Conservation (phyloP, 2,797 vertebrate species). For the Notolabrus celidotus region DNA sequence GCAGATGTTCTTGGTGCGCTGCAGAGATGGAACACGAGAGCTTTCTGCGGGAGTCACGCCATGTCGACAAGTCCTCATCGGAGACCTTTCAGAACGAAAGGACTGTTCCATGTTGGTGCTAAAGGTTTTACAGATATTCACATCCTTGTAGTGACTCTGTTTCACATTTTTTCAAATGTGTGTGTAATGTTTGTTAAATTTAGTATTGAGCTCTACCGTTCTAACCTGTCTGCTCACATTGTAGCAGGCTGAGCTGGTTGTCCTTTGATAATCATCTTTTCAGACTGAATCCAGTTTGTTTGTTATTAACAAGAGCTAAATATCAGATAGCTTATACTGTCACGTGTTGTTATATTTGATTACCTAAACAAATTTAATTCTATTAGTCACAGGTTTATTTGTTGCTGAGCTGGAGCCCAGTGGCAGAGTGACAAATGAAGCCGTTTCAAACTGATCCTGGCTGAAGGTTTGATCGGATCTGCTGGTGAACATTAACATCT, state of each 20-base stretch:
- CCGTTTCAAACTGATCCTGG: slow-evolving; percentile 57
- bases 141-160: slow-evolving; percentile 1
- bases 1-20: slow-evolving; percentile 43
- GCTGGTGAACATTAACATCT: slow-evolving; percentile 61
- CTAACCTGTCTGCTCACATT: slow-evolving; percentile 1
- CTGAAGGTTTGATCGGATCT: slow-evolving; percentile 73
- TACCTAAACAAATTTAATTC: slow-evolving; percentile 53
- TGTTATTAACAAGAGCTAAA: slow-evolving; percentile 50
- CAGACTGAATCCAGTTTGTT: slow-evolving; percentile 51
- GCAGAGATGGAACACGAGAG: slow-evolving; percentile 30
- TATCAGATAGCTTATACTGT: slow-evolving; percentile 58
- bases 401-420: slow-evolving; percentile 23
- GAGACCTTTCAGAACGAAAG: slow-evolving; percentile 22
- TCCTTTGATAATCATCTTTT: slow-evolving; percentile 29
- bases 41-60: slow-evolving; percentile 44
- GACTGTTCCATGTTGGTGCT: background rate
- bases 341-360: slow-evolving; percentile 63
- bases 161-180: background rate
- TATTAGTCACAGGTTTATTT: slow-evolving; percentile 65
- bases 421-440: slow-evolving; percentile 54
- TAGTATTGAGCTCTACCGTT: background rate
- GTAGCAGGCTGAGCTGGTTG: background rate
- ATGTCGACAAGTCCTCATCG: slow-evolving; percentile 24
- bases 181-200: background rate
- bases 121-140: slow-evolving; percentile 1